Evolutionary conservation across 92 coral and sea anemone species (phyloP), one percentile per base, ranked within the genome.

Genomic region (Meandrina meandrites): DNA sequence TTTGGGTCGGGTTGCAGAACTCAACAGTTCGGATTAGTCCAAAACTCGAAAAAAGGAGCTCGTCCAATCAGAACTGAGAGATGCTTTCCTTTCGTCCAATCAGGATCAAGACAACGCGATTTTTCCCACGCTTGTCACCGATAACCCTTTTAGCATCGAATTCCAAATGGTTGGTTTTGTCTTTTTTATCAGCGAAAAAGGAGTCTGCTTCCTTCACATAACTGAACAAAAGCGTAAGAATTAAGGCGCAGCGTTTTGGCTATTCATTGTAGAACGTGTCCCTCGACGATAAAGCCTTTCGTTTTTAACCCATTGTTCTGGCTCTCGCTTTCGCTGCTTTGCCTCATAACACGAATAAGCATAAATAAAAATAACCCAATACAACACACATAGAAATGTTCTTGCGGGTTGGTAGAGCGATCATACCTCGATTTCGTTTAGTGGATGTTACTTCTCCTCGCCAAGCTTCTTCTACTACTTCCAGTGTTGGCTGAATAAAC

Each of bases 391-490:
- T n/a, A 15, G 24, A 8, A 9, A 21, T 5, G 30, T 24, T 4
- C 51, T 47, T 21, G 7, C 16, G 10, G 8, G 19, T 45, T 22
- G 9, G 21, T 60, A 24, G 30, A 60, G 30, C 64, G 1, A 28
- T 48, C 81, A 13, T 28, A 77, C 98, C 96, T 93, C 98, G 74
- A 79, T 91, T 92, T 37, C 96, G 75, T 80, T 94, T 94, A 13
- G 89, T 89, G 0, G 93, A 91, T 22, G 93, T 80, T 13, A 94
- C 91, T 66, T 94, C 98, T 53, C 88, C 96, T 66, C 68, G 90
- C 98, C 96, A 93, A 16, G 98, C 93, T 28, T 93, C 90, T 71
- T 90, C 91, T 18, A 93, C 96, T 48, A 93, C 70, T 36, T 93
- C 87, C 40, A 93, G 81, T 18, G 96, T 93, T 3, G 98, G 98